Percentiles rank a stretch among this genome's conserved stretches.
Conservation (phyloP, 2,113 vertebrate species). For the Pyrgilauda ruficollis region DNA sequence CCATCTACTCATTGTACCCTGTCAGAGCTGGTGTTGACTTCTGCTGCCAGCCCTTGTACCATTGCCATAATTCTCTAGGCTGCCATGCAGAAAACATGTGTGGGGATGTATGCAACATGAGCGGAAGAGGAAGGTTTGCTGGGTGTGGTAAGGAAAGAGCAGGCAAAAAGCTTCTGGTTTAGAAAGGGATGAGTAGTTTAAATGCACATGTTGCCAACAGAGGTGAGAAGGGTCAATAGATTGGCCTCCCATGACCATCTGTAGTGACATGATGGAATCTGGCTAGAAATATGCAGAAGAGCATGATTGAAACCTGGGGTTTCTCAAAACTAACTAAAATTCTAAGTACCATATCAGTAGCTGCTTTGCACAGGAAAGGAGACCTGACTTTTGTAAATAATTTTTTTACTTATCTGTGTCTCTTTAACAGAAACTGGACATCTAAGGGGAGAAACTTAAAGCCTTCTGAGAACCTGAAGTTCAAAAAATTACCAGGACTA, state of each 20-base stretch:
- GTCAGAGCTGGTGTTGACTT: background rate
- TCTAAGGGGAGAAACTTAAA: background rate
- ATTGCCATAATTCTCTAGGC: background rate
- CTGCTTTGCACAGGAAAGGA: background rate
- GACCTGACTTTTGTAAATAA: background rate
- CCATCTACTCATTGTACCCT: background rate
- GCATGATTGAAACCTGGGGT: background rate
- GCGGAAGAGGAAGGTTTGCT: background rate
- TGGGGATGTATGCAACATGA: background rate
- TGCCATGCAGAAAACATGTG: background rate
- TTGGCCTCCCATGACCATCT: background rate
- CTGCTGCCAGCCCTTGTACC: background rate
- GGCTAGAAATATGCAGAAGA: background rate
- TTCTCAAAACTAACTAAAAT: background rate
- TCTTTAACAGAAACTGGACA: background rate
- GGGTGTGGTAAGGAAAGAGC: background rate
- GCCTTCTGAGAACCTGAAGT: background rate
- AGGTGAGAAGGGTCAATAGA: background rate
- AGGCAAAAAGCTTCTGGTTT: background rate
- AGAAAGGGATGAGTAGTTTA: background rate
- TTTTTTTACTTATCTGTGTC: background rate
- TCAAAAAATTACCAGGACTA: background rate
- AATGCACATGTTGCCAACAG: rapidly evolving
- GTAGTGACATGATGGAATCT: background rate
- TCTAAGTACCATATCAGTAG: background rate